These are phyloP conservation scores for Rhorus exstirpatorius DNA, from an alignment of 2,888 invertebrate species.

Conservation along the genomic window DNA sequence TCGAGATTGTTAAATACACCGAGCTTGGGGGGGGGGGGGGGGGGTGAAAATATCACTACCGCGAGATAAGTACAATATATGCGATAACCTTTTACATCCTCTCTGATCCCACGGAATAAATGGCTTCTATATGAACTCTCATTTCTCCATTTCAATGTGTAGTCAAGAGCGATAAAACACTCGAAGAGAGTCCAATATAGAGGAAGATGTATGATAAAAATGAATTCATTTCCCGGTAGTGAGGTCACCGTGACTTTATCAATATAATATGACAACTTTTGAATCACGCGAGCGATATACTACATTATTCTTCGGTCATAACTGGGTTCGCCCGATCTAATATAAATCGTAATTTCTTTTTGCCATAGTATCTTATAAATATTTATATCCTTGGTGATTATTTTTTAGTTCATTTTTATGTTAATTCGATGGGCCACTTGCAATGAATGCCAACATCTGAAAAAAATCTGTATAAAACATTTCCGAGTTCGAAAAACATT, in stretches of 20 bases:
- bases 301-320: constrained; percentile 23
- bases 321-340: constrained; percentile 4
- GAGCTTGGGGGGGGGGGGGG: too few species aligned
- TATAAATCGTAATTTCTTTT: too few species aligned
- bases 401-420: too few species aligned
- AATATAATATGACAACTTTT: constrained; percentile 62
- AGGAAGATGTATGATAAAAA: constrained; percentile 68
- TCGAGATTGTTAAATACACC: constrained; percentile 36
- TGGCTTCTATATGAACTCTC: constrained; percentile 35
- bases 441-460: background rate
- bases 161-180: constrained; percentile 65
- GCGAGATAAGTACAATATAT: constrained; percentile 59
- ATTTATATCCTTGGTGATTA: too few species aligned
- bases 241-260: constrained; percentile 71
- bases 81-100: constrained; percentile 68
- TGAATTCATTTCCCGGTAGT: constrained; percentile 70
- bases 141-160: constrained; percentile 51
- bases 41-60: constrained; percentile 48
- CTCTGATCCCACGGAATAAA: constrained; percentile 39
- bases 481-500: too few species aligned
- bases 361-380: too few species aligned
- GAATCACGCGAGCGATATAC: constrained; percentile 63
- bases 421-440: too few species aligned
- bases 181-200: constrained; percentile 60
- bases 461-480: too few species aligned